Base-by-base conservation (phyloP, 2,113 vertebrate genomes). In the Junco hyemalis region DNA sequence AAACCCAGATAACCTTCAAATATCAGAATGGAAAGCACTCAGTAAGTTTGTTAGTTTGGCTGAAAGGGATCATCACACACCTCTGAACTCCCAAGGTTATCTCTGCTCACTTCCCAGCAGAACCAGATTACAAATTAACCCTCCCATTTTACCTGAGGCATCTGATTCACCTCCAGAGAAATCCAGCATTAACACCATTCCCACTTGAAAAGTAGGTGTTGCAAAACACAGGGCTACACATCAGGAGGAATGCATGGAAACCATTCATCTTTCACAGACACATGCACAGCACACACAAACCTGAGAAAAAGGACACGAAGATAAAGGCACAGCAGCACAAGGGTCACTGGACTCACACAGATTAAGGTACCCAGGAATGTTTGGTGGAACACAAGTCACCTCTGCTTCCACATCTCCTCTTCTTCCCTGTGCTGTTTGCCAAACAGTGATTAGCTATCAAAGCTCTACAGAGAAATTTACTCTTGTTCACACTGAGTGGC, bases 101-200 rank as follows among this genome's bases (percentile, higher is more conserved):
- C 94, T 90, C 6, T 48, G 40, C 47, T 64, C 24, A 29, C 13
- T 60, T 14, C 68, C 45, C 79, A 73, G 54, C 42, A 92, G 78
- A 59, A 47, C 40, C 51, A 47, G 64, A 86, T 96, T 96, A 88
- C 5, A 28, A 74, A 97, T 95, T 94, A 96, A 96, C 91, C 47
- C 14, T 64, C 79, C 85, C 33, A 83, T 78, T 71, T 79, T 78
- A 81, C 79, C 85, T 47, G 47, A 77, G 60, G 44, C 56, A 64
- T 29, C 3, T 50, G 51, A 66, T 51, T 86, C 77, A 64, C 53
- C 80, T 79, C 38, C 28, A 40, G 38, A 71, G 71, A 93, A 81
- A 93, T 4, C 45, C 79, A 63, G 29, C 79, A 56, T 36, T 40
- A 60, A 57, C 80, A 82, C 24, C 44, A 51, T 83, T 61, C 35